A percentile compares a stretch with the other conserved stretches of the same genome.
These are phyloP conservation scores for Mus spretus DNA, from an alignment of 2,797 vertebrate genomes.

Conservation along the genomic window DNA sequence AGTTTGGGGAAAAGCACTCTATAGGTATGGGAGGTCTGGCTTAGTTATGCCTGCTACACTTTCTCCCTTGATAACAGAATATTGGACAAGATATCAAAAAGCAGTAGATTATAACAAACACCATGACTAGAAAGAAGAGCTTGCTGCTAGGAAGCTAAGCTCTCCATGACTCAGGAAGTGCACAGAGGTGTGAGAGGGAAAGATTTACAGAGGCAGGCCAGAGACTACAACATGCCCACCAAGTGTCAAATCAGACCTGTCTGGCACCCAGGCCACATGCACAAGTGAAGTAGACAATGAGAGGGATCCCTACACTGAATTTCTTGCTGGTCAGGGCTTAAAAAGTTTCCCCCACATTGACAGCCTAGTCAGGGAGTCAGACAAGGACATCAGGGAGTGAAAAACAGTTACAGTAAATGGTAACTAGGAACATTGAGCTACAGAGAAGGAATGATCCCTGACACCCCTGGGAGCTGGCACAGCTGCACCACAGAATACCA, in stretches of 20 bases:
- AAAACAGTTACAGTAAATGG: background rate
- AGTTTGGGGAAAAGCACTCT: background rate
- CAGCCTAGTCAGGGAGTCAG: background rate
- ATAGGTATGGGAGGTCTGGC: background rate
- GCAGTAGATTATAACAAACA: too few species aligned
- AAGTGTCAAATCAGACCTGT: background rate
- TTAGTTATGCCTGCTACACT: background rate
- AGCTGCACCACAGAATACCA: background rate
- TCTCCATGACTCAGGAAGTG: background rate
- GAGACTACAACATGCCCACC: background rate
- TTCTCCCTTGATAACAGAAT: background rate
- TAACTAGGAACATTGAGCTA: background rate
- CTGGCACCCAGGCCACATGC: background rate
- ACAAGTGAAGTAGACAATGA: background rate
- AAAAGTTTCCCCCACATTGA: background rate
- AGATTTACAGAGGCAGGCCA: background rate
- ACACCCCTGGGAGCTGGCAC: background rate
- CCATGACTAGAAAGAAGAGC: background rate
- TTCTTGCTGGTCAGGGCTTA: background rate
- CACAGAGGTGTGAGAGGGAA: background rate
- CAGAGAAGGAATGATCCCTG: background rate
- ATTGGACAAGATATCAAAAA: background rate
- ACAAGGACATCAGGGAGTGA: background rate
- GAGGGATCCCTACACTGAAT: background rate
- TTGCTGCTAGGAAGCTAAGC: background rate